These are phyloP conservation scores for Coleophora deauratella DNA, from an alignment of 2,888 invertebrate species.

Conservation along the genomic window DNA sequence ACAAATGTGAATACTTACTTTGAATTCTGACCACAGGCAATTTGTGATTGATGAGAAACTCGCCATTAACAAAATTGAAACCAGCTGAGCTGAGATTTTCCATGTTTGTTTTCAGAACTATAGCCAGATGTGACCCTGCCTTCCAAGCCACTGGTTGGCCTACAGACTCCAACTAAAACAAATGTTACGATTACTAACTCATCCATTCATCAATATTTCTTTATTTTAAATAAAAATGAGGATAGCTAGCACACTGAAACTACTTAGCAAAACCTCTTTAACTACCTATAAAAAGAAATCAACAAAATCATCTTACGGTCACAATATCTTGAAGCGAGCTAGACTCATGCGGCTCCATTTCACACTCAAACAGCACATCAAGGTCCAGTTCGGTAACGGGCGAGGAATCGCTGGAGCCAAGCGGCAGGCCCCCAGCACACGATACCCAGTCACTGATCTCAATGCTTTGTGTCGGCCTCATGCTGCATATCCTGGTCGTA, in stretches of 20 bases:
- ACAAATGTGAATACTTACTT: slow-evolving; percentile 73
- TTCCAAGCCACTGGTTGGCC: slow-evolving; percentile 88
- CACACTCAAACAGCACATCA: slow-evolving; percentile 61
- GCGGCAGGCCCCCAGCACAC: slow-evolving; percentile 51
- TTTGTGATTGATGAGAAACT: slow-evolving; percentile 84
- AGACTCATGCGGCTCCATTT: slow-evolving; percentile 57
- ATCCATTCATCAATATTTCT: no score
- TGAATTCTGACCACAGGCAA: slow-evolving; percentile 83
- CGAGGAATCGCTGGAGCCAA: slow-evolving; percentile 47
- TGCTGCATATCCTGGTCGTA: slow-evolving; percentile 61
- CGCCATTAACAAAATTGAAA: slow-evolving; percentile 80
- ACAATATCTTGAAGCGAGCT: slow-evolving; percentile 39
- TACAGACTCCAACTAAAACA: slow-evolving; percentile 82
- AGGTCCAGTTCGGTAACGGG: slow-evolving; percentile 50
- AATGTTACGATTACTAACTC: not conserved
- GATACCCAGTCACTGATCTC: slow-evolving; percentile 64
- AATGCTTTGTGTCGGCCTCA: slow-evolving; percentile 63
- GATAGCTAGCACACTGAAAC: no score
- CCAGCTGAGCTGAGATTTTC: slow-evolving; percentile 82
- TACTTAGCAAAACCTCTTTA: no score
- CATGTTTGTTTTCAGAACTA: slow-evolving; percentile 84
- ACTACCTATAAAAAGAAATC: not conserved
- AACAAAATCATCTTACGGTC: slow-evolving; percentile 29
- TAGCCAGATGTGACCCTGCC: slow-evolving; percentile 80
- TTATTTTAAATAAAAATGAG: no score